Base-by-base conservation (phyloP, 30 jellyfish, hydroid and myxozoan genomes). In the Aurelia aurita region DNA sequence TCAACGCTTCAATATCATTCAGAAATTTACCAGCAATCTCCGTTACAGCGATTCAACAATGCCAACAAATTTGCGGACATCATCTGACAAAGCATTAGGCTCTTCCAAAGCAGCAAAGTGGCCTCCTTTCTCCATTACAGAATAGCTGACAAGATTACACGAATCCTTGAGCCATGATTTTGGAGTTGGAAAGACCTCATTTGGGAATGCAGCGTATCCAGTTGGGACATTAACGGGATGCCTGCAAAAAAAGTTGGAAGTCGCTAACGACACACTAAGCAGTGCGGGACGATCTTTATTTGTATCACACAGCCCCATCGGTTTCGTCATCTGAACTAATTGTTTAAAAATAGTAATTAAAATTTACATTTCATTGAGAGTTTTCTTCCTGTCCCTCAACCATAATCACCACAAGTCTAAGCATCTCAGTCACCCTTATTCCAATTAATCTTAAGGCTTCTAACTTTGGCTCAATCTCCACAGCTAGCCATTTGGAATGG, bases 31-130 rank as follows among this genome's bases (percentile, higher is more conserved):
- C 15, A 57, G 35, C 49, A 21, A 39, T 18, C 6, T 22, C 67
- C 14, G 51, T 39, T 57, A 18, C 51, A 59, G 53, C 22, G 87
- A 55, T 62, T 85, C 95, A 26, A 85, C 95, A 26, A 72, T 85
- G 61, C n/a, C 69, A 26, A 73, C 89, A 49, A 85, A 85, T 5
- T 53, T 19, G 28, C 88, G 28, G 63, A 85, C 88, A 73, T 85
- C 95, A 19, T 62, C 82, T 44, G 95, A 45, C 49, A 72, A 85
- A 25, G 84, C 77, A 22, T 45, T 79, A 18, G 95, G 95, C 63
- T 59, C 95, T 32, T 85, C 95, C 49, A 85, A 72, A 43, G 95
- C 95, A 60, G 89, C 95, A 53, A 85, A 85, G 45, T 85, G 95
- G 18, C 95, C 95, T 5, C 95, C 95, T 29, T 20, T 51, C 34